Percentiles rank a stretch among this genome's conserved stretches.
Evolutionary conservation across 2,797 vertebrate species (phyloP).

Genomic region (Paedocypris micromegethes): DNA sequence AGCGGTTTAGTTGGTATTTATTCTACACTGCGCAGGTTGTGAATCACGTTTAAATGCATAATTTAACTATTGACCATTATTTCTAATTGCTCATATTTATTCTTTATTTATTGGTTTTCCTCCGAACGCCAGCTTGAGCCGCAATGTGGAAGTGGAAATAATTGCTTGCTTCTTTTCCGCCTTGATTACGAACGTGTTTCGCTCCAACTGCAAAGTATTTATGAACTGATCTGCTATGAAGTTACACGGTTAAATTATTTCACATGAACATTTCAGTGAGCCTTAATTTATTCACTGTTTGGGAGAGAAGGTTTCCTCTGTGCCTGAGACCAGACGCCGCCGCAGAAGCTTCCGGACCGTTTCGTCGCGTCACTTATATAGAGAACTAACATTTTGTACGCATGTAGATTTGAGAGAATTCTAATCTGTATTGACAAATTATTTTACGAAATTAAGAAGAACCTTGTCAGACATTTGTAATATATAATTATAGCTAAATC

Average conservation of each 20-base stretch:
- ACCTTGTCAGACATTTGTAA: constrained; percentile 70
- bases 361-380: constrained; percentile 59
- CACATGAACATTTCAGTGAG: constrained; percentile 62
- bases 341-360: constrained; percentile 61
- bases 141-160: constrained; percentile 74
- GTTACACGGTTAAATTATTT: constrained; percentile 67
- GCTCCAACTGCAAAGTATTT: constrained; percentile 67
- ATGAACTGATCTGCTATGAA: constrained; percentile 63
- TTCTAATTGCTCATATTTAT: constrained; percentile 77
- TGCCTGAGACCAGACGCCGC: constrained; percentile 71
- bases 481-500: constrained; percentile 71
- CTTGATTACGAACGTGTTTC: constrained; percentile 41
- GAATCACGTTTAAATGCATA: constrained; percentile 70
- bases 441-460: constrained; percentile 74
- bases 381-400: constrained; percentile 78
- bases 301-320: constrained; percentile 62
- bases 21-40: constrained; percentile 58
- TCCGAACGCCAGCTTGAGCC: constrained; percentile 60
- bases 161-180: constrained; percentile 42
- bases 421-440: constrained; percentile 75
- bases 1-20: constrained; percentile 56
- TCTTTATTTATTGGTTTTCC: constrained; percentile 71
- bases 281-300: constrained; percentile 73
- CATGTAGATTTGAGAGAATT: constrained; percentile 74
- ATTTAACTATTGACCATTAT: constrained; percentile 78